Evolutionary conservation across 2,113 vertebrate genomes (phyloP).

Genomic region (Brachypteracias leptosomus): DNA sequence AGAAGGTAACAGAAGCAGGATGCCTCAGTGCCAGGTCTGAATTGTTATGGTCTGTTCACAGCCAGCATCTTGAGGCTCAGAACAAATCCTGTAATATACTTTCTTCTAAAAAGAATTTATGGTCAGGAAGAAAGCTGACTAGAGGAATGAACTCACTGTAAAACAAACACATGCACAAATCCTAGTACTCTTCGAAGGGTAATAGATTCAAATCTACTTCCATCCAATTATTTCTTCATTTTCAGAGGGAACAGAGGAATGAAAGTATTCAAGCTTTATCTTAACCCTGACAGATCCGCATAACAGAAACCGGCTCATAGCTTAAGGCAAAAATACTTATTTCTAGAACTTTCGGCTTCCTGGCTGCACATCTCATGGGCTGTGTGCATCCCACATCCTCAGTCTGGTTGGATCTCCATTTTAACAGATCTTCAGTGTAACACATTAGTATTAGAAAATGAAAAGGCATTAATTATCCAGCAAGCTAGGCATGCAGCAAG

Average conservation of each 20-base stretch:
- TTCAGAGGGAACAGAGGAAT: slow-evolving; percentile 17
- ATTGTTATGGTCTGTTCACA: not conserved
- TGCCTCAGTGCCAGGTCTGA: not conserved
- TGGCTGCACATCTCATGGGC: not conserved
- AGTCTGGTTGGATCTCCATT: not conserved
- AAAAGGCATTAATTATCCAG: not conserved
- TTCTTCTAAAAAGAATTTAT: not conserved
- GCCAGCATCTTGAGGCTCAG: not conserved
- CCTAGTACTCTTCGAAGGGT: not conserved
- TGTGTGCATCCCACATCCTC: not conserved
- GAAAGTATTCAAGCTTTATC: not conserved
- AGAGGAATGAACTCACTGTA: not conserved
- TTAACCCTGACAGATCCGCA: not conserved
- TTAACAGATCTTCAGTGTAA: not conserved
- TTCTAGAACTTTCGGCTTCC: not conserved
- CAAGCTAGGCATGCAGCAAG: not conserved
- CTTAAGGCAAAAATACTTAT: slow-evolving; percentile 7
- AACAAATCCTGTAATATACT: not conserved
- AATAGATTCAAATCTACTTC: not conserved
- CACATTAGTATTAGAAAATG: not conserved
- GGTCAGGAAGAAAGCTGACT: slow-evolving; percentile 1
- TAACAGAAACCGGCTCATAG: not conserved
- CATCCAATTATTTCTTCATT: slow-evolving; percentile 53
- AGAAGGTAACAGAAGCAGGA: not conserved
- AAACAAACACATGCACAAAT: slow-evolving; percentile 42